These are phyloP conservation scores for Lasioglossum pauxillum DNA, from an alignment of 2,888 invertebrate species.

Conservation along the genomic window DNA sequence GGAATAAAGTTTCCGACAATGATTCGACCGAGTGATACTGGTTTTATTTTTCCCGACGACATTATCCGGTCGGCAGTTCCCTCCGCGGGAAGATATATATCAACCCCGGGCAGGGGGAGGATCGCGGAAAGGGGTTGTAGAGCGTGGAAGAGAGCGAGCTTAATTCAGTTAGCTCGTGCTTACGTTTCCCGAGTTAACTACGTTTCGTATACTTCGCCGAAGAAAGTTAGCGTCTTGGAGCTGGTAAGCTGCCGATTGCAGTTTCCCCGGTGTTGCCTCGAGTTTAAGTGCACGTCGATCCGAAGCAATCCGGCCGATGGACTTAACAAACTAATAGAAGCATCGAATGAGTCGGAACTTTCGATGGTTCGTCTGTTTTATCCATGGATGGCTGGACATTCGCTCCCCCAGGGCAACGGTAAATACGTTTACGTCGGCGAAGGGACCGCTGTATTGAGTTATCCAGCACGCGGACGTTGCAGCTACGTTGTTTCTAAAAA, in stretches of 20 bases:
- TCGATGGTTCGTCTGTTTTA: slow-evolving; percentile 5
- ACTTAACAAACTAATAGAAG: slow-evolving; percentile 48
- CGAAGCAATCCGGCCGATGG: slow-evolving; percentile 39
- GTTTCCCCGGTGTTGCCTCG: slow-evolving; percentile 25
- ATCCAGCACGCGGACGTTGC: not conserved
- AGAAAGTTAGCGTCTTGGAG: slow-evolving; percentile 51
- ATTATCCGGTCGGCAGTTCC: slow-evolving; percentile 1
- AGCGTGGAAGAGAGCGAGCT: slow-evolving; percentile 21
- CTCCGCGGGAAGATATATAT: slow-evolving; percentile 1
- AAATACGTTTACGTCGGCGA: not conserved
- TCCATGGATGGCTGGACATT: not conserved
- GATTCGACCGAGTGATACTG: slow-evolving; percentile 21
- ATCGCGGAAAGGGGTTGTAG: not conserved
- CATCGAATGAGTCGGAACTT: slow-evolving; percentile 31
- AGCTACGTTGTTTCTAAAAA: not conserved
- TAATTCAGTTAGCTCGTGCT: slow-evolving; percentile 64
- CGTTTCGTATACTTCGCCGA: slow-evolving; percentile 55
- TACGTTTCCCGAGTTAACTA: slow-evolving; percentile 62
- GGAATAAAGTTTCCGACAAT: slow-evolving; percentile 20
- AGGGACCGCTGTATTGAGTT: not conserved
- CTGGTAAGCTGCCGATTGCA: slow-evolving; percentile 54
- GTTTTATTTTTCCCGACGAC: slow-evolving; percentile 33
- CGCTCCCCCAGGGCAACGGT: not conserved
- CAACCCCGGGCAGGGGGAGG: not conserved
- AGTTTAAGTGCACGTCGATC: slow-evolving; percentile 51